phyloP scores from a whole-genome alignment of 2,113 vertebrate species.

The Brachypteracias leptosomus region DNA sequence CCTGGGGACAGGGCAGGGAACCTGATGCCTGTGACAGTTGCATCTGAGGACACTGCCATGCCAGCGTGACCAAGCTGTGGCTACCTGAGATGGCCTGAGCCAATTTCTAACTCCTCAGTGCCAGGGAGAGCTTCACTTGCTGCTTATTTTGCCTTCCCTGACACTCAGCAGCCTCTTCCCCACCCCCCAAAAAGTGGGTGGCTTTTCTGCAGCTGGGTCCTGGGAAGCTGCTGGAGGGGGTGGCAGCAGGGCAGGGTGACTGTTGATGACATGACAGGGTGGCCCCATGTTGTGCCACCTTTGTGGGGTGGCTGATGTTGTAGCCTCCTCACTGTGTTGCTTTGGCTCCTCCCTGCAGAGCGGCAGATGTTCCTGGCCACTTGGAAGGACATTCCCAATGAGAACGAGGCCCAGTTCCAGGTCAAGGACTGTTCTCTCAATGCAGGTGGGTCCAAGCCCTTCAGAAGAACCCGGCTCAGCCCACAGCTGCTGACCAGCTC shows the following conservation, averaged over 20 bases:
- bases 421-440: conserved; percentile 93
- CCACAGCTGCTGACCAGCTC: fast-evolving
- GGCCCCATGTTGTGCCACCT: background rate
- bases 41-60: background rate
- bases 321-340: background rate
- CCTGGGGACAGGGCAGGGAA: background rate
- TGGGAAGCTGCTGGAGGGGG: background rate
- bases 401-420: conserved; percentile 94
- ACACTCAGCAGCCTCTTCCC: background rate
- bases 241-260: background rate
- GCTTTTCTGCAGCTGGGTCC: background rate
- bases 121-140: background rate
- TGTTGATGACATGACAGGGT: fast-evolving
- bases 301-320: background rate
- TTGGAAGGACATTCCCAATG: conserved; percentile 98
- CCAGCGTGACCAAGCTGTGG: background rate
- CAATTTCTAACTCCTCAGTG: background rate
- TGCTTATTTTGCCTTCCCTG: background rate
- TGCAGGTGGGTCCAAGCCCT: conserved; percentile 77
- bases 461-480: background rate
- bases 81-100: background rate
- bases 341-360: conserved; percentile 71
- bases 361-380: conserved; percentile 95
- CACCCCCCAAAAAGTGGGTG: background rate
- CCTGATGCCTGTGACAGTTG: too few relatives aligned